Base-by-base conservation (phyloP, 1,140 invertebrate genomes). In the Tribolium castaneum region DNA sequence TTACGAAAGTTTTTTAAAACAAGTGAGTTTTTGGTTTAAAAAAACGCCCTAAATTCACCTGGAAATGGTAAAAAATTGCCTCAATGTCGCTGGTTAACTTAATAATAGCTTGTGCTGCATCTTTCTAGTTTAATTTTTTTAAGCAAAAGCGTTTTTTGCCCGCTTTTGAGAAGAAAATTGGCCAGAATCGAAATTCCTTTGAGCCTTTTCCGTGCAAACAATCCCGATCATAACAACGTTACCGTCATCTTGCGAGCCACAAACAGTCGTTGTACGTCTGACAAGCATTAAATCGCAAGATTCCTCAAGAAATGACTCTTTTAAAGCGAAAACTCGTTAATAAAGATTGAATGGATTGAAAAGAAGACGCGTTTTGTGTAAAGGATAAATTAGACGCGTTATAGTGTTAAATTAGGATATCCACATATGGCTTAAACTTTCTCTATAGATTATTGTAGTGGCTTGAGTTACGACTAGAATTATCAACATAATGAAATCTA, bases 401-500 rank as follows among this genome's bases (percentile, higher is more conserved):
- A 59, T 59, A 59, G 54, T 59, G 54, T 59, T 22, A 59, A 59
- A 59, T 59, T 59, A 22, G 54, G 54, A 59, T 59, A 59, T 59
- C 54, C 54, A 59, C 54, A 59, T 59, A 59, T 59, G 54, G 54
- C 22, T 25, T 25, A 22, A 59, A 59, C 54, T 59, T 59, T 59
- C 54, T 59, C 54, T 59, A 59, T 59, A 59, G 54, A 59, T 59
- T 59, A 59, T 22, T 59, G 30, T 59, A 22, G 54, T 30, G 16
- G 54, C 13, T 19, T 59, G 54, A 59, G 16, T 59, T 52, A 52
- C 51, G 51, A 52, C 13, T 52, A 22, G 54, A 10, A 59, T 59
- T 59, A 59, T 59, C 54, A 22, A 59, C 54, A 59, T 59, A 59
- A 59, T 59, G 54, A 59, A 59, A 59, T 59, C 54, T 59, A 59